These are phyloP conservation scores for Callimorpha dominula DNA, from an alignment of 2,888 invertebrate genomes.

Conservation along the genomic window DNA sequence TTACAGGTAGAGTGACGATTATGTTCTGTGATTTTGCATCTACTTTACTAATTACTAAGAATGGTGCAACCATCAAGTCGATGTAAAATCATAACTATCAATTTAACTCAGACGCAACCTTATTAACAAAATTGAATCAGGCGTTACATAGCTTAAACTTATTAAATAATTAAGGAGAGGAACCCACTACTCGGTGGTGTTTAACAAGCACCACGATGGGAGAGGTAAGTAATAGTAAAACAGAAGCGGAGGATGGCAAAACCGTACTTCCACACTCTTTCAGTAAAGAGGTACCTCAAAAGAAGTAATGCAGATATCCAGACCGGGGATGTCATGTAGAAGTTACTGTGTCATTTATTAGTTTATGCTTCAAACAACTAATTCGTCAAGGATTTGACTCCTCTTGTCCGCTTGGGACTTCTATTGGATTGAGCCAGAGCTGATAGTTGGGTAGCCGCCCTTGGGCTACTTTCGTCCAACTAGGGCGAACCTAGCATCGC, in stretches of 20 bases:
- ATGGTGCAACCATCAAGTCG: constrained; percentile 20
- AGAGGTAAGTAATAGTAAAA: background rate
- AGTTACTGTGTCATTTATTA: no score
- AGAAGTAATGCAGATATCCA: no score
- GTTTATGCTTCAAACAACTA: no score
- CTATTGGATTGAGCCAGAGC: no score
- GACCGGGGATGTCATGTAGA: no score
- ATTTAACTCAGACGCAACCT: constrained; percentile 14
- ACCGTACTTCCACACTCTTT: no score
- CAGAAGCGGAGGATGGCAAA: background rate
- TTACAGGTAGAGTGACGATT: constrained; percentile 13
- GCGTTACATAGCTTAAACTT: background rate
- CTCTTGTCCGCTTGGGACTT: no score
- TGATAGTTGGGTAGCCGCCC: no score
- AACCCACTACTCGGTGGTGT: background rate
- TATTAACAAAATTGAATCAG: background rate
- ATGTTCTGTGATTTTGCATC: background rate
- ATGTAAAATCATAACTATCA: constrained; percentile 17
- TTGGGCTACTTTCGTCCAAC: no score
- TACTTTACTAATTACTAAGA: background rate
- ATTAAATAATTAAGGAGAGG: background rate
- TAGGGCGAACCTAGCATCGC: no score
- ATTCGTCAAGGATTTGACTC: no score
- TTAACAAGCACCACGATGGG: background rate
- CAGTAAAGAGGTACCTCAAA: no score